phyloP scores from a whole-genome alignment of 2,888 invertebrate species.

The Diaprepes abbreviatus region DNA sequence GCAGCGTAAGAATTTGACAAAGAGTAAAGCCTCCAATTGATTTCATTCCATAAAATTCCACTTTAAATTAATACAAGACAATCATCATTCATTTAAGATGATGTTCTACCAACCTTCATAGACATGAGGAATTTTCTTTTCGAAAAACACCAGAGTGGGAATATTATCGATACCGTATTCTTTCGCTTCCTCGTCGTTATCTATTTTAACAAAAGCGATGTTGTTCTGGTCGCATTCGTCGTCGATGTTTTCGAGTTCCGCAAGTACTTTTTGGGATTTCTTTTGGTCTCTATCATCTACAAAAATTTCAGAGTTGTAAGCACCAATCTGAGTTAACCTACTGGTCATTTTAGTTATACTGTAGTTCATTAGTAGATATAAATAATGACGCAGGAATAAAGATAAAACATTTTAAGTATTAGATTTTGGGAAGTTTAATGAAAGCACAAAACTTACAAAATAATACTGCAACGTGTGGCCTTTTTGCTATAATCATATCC shows the following conservation, averaged over 20 bases:
- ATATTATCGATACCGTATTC: constrained; percentile 89
- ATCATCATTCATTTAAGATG: no score
- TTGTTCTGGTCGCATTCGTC: constrained; percentile 94
- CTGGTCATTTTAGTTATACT: no score
- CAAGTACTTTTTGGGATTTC: constrained; percentile 87
- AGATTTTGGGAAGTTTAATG: no score
- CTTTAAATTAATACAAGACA: no score
- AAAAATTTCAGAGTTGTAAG: no score
- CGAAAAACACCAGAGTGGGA: constrained; percentile 85
- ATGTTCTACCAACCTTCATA: constrained; percentile 71
- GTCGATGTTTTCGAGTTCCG: constrained; percentile 91
- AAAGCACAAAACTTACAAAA: constrained; percentile 80
- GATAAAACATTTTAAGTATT: no score
- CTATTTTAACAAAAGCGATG: constrained; percentile 92
- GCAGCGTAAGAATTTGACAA: no score
- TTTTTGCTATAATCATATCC: constrained; percentile 88
- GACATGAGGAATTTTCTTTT: constrained; percentile 74
- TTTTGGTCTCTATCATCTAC: constrained; percentile 92
- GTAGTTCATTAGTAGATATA: no score
- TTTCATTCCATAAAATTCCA: no score
- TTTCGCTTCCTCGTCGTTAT: constrained; percentile 88
- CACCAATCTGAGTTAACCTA: no score
- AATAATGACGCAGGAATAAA: no score
- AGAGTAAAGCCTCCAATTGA: no score
- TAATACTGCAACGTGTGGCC: constrained; percentile 89